Conservation (phyloP, 2,888 invertebrate species). For the Aspidiotus rigidus region DNA sequence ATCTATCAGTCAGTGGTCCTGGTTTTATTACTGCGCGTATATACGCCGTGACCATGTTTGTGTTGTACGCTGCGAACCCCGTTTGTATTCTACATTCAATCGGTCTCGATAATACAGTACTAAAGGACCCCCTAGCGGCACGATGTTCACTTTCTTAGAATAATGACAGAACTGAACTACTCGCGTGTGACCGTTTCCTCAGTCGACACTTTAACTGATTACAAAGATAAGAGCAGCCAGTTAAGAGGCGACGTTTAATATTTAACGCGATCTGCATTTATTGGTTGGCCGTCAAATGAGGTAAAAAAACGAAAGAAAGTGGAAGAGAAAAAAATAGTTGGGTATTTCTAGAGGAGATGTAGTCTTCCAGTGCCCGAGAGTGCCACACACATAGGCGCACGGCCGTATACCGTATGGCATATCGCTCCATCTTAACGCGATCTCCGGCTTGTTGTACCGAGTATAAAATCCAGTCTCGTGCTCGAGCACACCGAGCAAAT, state of each 20-base stretch:
- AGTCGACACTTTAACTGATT: slow-evolving; percentile 33
- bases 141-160: slow-evolving; percentile 31
- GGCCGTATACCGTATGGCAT: slow-evolving; percentile 24
- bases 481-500: slow-evolving; percentile 23
- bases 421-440: slow-evolving; percentile 27
- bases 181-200: slow-evolving; percentile 30
- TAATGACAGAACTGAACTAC: slow-evolving; percentile 29
- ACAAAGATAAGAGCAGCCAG: slow-evolving; percentile 30
- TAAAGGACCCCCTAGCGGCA: slow-evolving; percentile 26
- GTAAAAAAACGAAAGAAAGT: slow-evolving; percentile 11
- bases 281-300: slow-evolving; percentile 31
- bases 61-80: background rate
- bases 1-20: slow-evolving; percentile 31
- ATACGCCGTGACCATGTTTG: background rate
- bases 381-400: slow-evolving; percentile 31
- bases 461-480: slow-evolving; percentile 3
- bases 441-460: slow-evolving; percentile 15
- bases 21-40: slow-evolving; percentile 22
- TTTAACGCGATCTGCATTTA: slow-evolving; percentile 32
- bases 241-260: slow-evolving; percentile 33
- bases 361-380: slow-evolving; percentile 1
- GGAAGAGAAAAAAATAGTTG: too few species aligned
- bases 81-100: slow-evolving; percentile 12
- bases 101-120: slow-evolving; percentile 15
- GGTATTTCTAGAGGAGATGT: background rate